Percentiles rank a stretch among this genome's conserved stretches.
These are phyloP conservation scores for Pomacea canaliculata DNA, from an alignment of 2,888 invertebrate genomes.

Conservation along the genomic window DNA sequence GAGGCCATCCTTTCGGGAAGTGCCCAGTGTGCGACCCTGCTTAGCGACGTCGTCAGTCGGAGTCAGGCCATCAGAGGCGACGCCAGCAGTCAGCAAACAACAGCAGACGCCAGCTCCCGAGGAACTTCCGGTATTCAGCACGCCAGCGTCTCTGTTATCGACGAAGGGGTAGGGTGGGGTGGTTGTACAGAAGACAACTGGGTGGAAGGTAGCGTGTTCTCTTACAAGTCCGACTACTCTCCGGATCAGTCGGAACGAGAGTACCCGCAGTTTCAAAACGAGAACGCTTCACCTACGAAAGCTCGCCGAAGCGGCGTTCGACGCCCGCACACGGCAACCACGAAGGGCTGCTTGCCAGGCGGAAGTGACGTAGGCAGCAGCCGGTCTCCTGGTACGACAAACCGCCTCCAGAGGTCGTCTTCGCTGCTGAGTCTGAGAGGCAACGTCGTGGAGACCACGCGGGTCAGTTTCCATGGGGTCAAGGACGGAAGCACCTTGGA, in stretches of 20 bases:
- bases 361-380: conserved; percentile 1
- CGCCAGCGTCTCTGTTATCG: not conserved
- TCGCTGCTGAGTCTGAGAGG: conserved; percentile 1
- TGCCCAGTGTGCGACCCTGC: conserved; percentile 12
- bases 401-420: not conserved
- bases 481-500: not conserved
- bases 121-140: not conserved
- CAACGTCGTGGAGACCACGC: not conserved
- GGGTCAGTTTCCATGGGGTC: not conserved
- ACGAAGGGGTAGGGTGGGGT: not conserved
- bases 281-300: not conserved
- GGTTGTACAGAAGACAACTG: not conserved
- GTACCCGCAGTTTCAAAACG: not conserved
- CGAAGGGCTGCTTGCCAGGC: not conserved
- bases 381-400: not conserved
- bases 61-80: not conserved
- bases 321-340: conserved; percentile 5
- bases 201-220: not conserved
- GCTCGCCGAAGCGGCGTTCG: conserved; percentile 1
- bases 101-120: not conserved
- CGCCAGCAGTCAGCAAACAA: not conserved
- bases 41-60: not conserved
- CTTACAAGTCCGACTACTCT: too few relatives aligned
- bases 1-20: conserved; percentile 23
- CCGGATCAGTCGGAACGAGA: too few relatives aligned